Evolutionary conservation across 2,797 vertebrate genomes (phyloP).

Genomic region (Tinamus major): DNA sequence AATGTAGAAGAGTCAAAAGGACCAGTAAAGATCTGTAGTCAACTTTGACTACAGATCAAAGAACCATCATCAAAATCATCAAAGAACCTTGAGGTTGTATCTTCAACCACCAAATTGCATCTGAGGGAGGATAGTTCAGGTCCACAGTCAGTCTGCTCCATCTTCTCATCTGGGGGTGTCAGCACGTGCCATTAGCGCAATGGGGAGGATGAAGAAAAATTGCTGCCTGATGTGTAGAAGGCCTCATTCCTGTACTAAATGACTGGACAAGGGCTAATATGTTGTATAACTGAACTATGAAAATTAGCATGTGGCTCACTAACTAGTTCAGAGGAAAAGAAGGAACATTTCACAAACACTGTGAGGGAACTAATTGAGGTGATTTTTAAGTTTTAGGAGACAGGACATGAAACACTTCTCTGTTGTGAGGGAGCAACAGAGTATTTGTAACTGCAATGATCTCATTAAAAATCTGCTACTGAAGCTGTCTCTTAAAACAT

Average conservation of each 20-base stretch:
- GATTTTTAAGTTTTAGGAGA: not conserved
- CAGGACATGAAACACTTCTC: not conserved
- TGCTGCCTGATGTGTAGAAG: not conserved
- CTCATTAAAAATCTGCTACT: slow-evolving; percentile 48
- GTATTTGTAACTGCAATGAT: not conserved
- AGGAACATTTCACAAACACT: not conserved
- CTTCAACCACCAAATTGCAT: not conserved
- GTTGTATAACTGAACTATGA: not conserved
- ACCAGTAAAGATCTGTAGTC: not conserved
- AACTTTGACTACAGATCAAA: not conserved
- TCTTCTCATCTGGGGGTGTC: not conserved
- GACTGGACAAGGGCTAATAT: not conserved
- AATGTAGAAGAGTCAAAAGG: not conserved
- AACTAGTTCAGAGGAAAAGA: not conserved
- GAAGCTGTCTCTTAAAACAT: slow-evolving; percentile 4
- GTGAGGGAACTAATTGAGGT: not conserved
- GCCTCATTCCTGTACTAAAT: not conserved
- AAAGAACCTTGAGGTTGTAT: not conserved
- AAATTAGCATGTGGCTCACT: not conserved
- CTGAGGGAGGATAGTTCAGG: too few species aligned
- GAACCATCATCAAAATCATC: too few species aligned
- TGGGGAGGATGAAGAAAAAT: not conserved
- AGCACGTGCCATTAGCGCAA: not conserved
- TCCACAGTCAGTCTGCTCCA: not conserved
- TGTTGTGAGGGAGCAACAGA: not conserved